Base-by-base conservation (phyloP, 2,113 vertebrate genomes). In the Syngnathus floridae region DNA sequence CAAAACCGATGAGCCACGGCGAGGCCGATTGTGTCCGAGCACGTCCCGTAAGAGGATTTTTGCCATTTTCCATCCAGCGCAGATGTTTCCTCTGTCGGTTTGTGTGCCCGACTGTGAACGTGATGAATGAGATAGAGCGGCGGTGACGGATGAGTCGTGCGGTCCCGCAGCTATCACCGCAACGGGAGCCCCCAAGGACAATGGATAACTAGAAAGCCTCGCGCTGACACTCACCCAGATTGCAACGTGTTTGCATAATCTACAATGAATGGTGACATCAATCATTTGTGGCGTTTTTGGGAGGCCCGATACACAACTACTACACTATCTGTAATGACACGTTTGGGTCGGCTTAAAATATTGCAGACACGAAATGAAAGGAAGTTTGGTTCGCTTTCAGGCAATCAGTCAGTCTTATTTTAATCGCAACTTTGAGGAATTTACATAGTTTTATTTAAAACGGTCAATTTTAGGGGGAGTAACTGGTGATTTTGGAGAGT, bases 201-300 rank as follows among this genome's bases (percentile, higher is more conserved):
- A 61, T 26, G 13, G 40, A 61, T 61, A 45, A 45, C 40, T 22
- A 16, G 21, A 43, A 61, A 43, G 38, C 14, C 59, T 41, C 6
- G 40, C 21, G 13, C 7, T 22, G 59, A 43, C 59, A 61, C 40
- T 40, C 21, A 8, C 40, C n/a, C 14, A 61, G 40, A 61, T 61
- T 45, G 59, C 59, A 14, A 40, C 13, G 40, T 59, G 36, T 61
- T 61, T 43, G 59, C 59, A 26, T 61, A 43, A 61, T 61, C 59
- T 26, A 7, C 21, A 26, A 61, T 16, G 38, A 61, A 26, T 43
- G 21, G 11, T 21, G 7, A 43, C 59, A 43, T 43, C 59, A 22
- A 61, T 61, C 59, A 61, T 61, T 43, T 26, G 21, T 43, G 59
- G 21, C 37, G 2, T 56, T 61, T 61, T 41, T 14, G 57, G 57